phyloP scores from a whole-genome alignment of 1,140 invertebrate species.

The Schlechtendalia chinensis region DNA sequence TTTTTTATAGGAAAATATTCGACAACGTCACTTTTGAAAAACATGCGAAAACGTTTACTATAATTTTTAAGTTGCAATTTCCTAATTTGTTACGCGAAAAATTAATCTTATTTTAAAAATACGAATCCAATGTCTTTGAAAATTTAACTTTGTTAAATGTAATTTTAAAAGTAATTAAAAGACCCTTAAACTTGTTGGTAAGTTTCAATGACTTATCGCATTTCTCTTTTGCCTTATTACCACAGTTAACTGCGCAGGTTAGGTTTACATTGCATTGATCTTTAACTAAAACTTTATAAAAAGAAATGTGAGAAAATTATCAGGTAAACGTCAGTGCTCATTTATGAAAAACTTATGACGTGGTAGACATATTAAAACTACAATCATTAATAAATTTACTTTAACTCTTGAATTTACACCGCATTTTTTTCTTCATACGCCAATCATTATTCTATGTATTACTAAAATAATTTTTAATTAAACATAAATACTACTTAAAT shows the following conservation, averaged over 20 bases:
- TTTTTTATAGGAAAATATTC: neutral
- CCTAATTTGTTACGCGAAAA: neutral
- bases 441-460: too few relatives aligned
- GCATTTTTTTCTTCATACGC: too few relatives aligned
- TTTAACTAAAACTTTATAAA: neutral
- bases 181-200: conserved; percentile 2
- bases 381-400: neutral
- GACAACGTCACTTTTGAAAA: too few relatives aligned
- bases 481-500: too few relatives aligned
- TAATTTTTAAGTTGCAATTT: too few relatives aligned
- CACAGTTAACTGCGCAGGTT: neutral
- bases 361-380: conserved; percentile 1
- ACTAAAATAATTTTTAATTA: neutral
- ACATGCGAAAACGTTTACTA: too few relatives aligned
- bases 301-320: conserved; percentile 3
- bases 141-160: neutral
- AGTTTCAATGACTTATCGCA: conserved; percentile 10
- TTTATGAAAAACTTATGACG: neutral
- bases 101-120: neutral
- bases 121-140: neutral
- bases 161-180: conserved; percentile 17
- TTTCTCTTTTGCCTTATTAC: conserved; percentile 7
- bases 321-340: neutral
- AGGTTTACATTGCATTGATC: neutral
- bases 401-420: neutral